These are phyloP conservation scores for Apodemia duryi DNA, from an alignment of 2,888 invertebrate genomes.

Conservation along the genomic window DNA sequence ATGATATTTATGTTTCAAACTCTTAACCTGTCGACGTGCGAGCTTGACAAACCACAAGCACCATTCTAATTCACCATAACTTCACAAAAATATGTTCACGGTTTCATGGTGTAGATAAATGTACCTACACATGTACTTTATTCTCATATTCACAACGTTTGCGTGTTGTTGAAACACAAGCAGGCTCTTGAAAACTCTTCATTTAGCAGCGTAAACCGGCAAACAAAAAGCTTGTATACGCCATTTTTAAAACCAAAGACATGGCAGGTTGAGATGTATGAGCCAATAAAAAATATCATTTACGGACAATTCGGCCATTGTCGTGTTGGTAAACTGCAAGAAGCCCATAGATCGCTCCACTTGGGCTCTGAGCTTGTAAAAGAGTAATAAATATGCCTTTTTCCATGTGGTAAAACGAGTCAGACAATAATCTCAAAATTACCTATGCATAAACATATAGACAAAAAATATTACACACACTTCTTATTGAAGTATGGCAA, in stretches of 20 bases:
- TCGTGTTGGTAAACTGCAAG: conserved; percentile 79
- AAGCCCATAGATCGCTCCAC: conserved; percentile 77
- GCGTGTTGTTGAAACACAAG: conserved; percentile 59
- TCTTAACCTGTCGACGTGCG: conserved; percentile 76
- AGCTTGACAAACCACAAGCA: conserved; percentile 77
- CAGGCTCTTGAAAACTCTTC: conserved; percentile 59
- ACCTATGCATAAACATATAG: conserved; percentile 18
- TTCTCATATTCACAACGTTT: conserved; percentile 77
- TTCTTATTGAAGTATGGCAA: conserved; percentile 44
- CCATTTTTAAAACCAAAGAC: conserved; percentile 82
- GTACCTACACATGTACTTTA: conserved; percentile 78
- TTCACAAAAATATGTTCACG: conserved; percentile 71
- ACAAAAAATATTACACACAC: neutral
- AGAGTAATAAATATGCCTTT: conserved; percentile 75
- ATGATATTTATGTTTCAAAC: conserved; percentile 75
- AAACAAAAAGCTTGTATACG: conserved; percentile 82
- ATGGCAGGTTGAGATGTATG: conserved; percentile 74
- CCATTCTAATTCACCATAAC: conserved; percentile 80
- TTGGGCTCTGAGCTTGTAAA: conserved; percentile 73
- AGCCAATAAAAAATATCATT: conserved; percentile 78
- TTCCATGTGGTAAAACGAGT: conserved; percentile 73
- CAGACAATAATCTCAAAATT: conserved; percentile 55
- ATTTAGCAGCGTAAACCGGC: conserved; percentile 79
- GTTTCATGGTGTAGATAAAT: conserved; percentile 69
- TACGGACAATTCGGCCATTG: conserved; percentile 77